These are phyloP conservation scores for Actenoides hombroni DNA, from an alignment of 2,113 vertebrate genomes.

Conservation along the genomic window DNA sequence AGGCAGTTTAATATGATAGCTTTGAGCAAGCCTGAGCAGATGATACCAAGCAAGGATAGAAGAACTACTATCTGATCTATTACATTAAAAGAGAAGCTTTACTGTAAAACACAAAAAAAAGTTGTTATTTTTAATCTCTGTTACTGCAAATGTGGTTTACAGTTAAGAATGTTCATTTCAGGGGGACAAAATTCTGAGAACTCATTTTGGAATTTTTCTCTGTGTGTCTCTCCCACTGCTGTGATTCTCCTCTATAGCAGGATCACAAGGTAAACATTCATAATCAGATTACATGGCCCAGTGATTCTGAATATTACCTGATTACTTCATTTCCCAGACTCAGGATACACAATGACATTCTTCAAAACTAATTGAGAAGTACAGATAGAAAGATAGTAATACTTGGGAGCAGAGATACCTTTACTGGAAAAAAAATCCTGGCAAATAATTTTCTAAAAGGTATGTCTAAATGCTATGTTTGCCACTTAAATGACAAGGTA, in stretches of 20 bases:
- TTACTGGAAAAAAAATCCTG: neutral
- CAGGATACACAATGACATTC: conserved; percentile 3
- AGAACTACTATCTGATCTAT: neutral
- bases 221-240: neutral
- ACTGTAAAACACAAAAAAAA: neutral
- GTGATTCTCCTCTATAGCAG: conserved; percentile 1
- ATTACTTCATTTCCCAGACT: conserved; percentile 26
- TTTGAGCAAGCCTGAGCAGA: neutral
- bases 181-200: neutral
- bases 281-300: conserved; percentile 37
- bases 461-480: neutral
- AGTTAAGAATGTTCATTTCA: neutral
- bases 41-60: neutral
- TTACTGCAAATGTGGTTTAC: neutral
- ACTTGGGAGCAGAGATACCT: neutral
- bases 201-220: neutral
- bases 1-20: neutral
- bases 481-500: neutral
- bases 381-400: neutral
- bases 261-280: conserved; percentile 44
- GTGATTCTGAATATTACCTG: conserved; percentile 54
- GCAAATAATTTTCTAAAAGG: neutral
- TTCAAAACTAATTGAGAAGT: conserved; percentile 40
- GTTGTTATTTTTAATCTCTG: neutral
- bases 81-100: neutral